phyloP scores from a whole-genome alignment of 1,140 invertebrate genomes.

The Agraylea sexmaculata region DNA sequence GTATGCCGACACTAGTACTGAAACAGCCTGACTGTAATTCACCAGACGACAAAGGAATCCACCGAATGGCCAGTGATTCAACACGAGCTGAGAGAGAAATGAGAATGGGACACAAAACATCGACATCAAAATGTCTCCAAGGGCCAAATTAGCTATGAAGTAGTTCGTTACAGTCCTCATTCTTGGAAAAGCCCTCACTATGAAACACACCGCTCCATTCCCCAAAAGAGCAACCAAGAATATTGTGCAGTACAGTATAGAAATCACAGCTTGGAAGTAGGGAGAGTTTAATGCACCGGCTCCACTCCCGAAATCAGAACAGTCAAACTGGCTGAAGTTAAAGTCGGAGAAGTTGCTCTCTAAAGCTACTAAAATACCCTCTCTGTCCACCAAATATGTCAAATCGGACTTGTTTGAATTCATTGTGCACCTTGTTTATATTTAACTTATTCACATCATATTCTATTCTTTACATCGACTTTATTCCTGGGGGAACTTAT shows the following conservation, averaged over 20 bases:
- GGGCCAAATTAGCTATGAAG: slow-evolving; percentile 74
- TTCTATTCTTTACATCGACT: too few species aligned
- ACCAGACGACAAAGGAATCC: slow-evolving; percentile 61
- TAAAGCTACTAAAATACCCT: too few species aligned
- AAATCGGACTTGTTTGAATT: too few species aligned
- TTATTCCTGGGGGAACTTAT: too few species aligned
- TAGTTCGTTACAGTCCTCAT: slow-evolving; percentile 84
- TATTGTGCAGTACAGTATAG: slow-evolving; percentile 60
- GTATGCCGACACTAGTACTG: slow-evolving; percentile 74
- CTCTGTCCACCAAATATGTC: too few species aligned
- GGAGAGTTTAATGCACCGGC: slow-evolving; percentile 20
- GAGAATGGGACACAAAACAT: slow-evolving; percentile 79
- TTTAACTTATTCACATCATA: too few species aligned
- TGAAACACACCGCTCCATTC: slow-evolving; percentile 72
- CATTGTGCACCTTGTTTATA: too few species aligned
- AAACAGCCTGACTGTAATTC: slow-evolving; percentile 66
- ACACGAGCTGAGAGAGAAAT: slow-evolving; percentile 59
- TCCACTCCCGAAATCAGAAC: slow-evolving; percentile 12
- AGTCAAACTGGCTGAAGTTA: too few species aligned
- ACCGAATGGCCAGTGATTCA: slow-evolving; percentile 76
- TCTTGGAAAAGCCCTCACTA: slow-evolving; percentile 60
- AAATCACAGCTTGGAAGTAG: slow-evolving; percentile 53
- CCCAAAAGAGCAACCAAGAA: slow-evolving; percentile 64
- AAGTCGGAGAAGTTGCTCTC: too few species aligned
- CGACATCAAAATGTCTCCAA: slow-evolving; percentile 77